Percentiles rank a stretch among this genome's conserved stretches.
These are phyloP conservation scores for Boloria selene DNA, from an alignment of 2,888 invertebrate species.

Conservation along the genomic window DNA sequence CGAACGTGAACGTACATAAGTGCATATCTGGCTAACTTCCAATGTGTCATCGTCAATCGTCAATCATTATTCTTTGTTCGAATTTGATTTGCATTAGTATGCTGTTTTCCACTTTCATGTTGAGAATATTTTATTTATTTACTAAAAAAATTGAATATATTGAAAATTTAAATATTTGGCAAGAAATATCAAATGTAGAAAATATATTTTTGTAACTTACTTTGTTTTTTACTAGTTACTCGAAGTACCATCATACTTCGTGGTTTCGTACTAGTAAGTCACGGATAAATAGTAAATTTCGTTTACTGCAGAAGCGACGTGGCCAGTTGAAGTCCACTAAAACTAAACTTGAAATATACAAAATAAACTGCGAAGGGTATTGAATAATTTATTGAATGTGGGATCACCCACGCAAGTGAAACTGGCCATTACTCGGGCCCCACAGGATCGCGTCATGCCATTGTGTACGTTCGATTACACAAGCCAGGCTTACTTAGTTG, in stretches of 20 bases:
- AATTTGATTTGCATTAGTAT: conserved; percentile 34
- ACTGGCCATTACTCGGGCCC: conserved; percentile 36
- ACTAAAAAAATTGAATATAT: neutral
- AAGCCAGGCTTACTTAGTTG: conserved; percentile 32
- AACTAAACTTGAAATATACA: conserved; percentile 36
- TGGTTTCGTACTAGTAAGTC: too few relatives aligned
- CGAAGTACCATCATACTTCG: too few relatives aligned
- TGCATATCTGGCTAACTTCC: conserved; percentile 44
- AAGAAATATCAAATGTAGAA: too few relatives aligned
- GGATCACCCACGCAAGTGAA: conserved; percentile 41
- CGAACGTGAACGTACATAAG: conserved; percentile 38
- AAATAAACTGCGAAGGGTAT: conserved; percentile 45
- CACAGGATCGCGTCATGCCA: conserved; percentile 35
- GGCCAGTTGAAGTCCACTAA: conserved; percentile 5
- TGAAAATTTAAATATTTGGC: too few relatives aligned
- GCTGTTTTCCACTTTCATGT: conserved; percentile 29
- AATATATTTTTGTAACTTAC: too few relatives aligned
- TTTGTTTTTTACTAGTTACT: too few relatives aligned
- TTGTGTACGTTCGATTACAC: conserved; percentile 41
- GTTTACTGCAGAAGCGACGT: neutral
- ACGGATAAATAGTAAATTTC: neutral
- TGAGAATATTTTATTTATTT: conserved; percentile 11
- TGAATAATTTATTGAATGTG: conserved; percentile 57
- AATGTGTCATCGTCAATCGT: conserved; percentile 42
- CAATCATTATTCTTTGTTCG: conserved; percentile 42